These are phyloP conservation scores for Heliornis fulica DNA, from an alignment of 2,113 vertebrate genomes.

Conservation along the genomic window DNA sequence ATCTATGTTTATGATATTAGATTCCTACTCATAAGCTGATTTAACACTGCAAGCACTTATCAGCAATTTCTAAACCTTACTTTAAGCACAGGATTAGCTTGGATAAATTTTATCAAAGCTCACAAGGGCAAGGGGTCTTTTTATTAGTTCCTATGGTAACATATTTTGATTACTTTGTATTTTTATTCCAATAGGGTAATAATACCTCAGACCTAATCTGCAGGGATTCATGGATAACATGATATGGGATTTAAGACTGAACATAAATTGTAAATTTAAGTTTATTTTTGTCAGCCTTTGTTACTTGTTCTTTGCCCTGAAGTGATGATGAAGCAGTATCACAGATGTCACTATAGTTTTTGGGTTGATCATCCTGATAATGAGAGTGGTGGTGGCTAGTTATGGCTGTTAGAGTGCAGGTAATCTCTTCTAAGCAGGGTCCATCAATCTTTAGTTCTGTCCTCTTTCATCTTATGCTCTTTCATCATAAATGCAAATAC, in stretches of 20 bases:
- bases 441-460: background rate
- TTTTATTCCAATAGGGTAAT: background rate
- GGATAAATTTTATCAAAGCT: background rate
- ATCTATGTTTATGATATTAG: background rate
- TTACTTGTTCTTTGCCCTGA: background rate
- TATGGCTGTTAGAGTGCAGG: background rate
- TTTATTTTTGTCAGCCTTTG: background rate
- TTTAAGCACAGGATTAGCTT: background rate
- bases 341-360: background rate
- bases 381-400: background rate
- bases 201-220: background rate
- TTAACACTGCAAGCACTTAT: background rate
- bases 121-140: background rate
- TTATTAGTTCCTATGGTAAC: background rate
- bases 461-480: background rate
- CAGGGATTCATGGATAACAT: background rate
- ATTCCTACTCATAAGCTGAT: background rate
- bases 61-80: background rate
- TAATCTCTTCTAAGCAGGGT: background rate
- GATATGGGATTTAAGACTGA: background rate
- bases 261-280: background rate
- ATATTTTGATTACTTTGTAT: background rate
- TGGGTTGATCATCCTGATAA: background rate
- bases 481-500: constrained; percentile 1
- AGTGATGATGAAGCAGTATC: background rate